Evolutionary conservation across 1,140 invertebrate species (phyloP).

Genomic region (Brevipalpus yothersi): DNA sequence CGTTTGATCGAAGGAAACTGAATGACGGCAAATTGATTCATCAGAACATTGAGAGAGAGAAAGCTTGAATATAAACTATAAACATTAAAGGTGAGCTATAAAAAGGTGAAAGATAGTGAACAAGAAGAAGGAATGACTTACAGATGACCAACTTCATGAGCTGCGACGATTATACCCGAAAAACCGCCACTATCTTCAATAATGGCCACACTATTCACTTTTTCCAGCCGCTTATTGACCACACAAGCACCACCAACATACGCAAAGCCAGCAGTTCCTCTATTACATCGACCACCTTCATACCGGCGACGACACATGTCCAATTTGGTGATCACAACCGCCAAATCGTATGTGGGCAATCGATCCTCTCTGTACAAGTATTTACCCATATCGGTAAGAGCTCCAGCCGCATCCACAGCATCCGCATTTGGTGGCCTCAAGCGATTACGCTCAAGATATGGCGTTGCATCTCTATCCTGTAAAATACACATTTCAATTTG

Average conservation of each 20-base stretch:
- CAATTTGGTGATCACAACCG: constrained; percentile 87
- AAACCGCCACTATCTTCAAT: constrained; percentile 88
- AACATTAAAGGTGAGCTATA: too few species aligned
- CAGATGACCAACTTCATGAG: constrained; percentile 88
- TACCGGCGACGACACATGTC: constrained; percentile 92
- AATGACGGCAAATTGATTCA: too few species aligned
- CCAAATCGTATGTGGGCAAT: constrained; percentile 79
- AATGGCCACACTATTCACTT: constrained; percentile 84
- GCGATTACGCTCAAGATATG: constrained; percentile 72
- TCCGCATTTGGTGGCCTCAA: constrained; percentile 43
- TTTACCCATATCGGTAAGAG: constrained; percentile 84
- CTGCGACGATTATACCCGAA: constrained; percentile 82
- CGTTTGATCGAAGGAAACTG: too few species aligned
- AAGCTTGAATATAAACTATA: too few species aligned
- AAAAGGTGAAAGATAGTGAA: background rate
- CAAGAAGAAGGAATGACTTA: constrained; percentile 30
- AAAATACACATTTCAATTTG: constrained; percentile 12
- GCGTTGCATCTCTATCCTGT: constrained; percentile 75
- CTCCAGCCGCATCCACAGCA: constrained; percentile 76
- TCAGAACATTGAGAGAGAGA: too few species aligned
- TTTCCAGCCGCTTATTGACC: constrained; percentile 77
- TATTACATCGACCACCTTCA: constrained; percentile 79
- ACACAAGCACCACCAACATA: constrained; percentile 87
- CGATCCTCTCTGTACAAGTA: constrained; percentile 78
- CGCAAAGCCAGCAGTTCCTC: constrained; percentile 87